Percentiles rank a stretch among this genome's conserved stretches.
Evolutionary conservation across 2,113 vertebrate genomes (phyloP).

Genomic region (Seriola quinqueradiata): DNA sequence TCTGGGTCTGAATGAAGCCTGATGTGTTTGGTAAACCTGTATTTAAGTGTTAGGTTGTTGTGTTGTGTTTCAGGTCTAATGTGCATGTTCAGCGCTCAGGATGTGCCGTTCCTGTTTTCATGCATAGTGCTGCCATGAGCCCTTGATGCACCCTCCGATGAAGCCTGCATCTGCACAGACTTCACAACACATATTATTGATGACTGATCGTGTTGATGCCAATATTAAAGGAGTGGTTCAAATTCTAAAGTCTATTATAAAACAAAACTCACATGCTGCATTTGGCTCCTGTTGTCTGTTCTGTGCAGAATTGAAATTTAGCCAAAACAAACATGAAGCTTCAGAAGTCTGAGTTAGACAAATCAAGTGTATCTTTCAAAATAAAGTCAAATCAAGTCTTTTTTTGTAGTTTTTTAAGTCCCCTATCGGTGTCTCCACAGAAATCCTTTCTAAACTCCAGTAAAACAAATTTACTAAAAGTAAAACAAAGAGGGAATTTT

Average conservation of each 20-base stretch:
- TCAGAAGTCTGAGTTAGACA: too few species aligned
- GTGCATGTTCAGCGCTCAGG: slow-evolving; percentile 9
- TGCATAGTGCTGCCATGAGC: slow-evolving; percentile 20
- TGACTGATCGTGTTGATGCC: too few species aligned
- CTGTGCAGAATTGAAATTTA: not conserved
- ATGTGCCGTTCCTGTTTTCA: slow-evolving; percentile 14
- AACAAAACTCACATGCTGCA: too few species aligned
- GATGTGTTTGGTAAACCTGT: slow-evolving; percentile 21
- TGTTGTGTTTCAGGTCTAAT: not conserved
- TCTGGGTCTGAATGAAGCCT: slow-evolving; percentile 26
- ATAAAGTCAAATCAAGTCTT: not conserved
- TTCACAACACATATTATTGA: too few species aligned
- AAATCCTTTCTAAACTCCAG: too few species aligned
- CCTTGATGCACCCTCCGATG: not conserved
- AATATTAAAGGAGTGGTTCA: too few species aligned
- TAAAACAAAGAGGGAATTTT: not conserved
- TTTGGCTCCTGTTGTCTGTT: not conserved
- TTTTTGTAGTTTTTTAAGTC: not conserved
- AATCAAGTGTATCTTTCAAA: too few species aligned
- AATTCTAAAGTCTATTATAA: too few species aligned
- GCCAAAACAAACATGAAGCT: too few species aligned
- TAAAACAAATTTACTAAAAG: too few species aligned
- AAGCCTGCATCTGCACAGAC: too few species aligned
- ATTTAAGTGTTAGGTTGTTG: not conserved
- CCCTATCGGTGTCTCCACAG: not conserved